Evolutionary conservation across 2,888 invertebrate species (phyloP).

Genomic region (Eupsilia transversa): DNA sequence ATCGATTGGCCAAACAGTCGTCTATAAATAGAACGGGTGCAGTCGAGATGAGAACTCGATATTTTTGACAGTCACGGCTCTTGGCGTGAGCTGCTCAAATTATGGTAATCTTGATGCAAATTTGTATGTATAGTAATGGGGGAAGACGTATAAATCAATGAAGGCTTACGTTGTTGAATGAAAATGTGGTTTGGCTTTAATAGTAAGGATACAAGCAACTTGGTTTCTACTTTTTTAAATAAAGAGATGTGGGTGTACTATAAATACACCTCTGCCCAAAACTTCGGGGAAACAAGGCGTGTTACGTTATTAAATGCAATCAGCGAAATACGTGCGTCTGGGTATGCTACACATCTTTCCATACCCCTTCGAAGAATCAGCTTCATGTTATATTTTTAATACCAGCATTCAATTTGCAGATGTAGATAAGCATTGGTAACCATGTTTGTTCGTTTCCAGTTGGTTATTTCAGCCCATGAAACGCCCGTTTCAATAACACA

Average conservation of each 20-base stretch:
- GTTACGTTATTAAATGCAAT: neutral
- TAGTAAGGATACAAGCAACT: neutral
- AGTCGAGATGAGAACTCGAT: conserved; percentile 19
- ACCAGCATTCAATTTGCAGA: too few relatives aligned
- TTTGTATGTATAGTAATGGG: conserved; percentile 18
- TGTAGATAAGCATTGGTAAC: too few relatives aligned
- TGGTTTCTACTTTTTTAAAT: neutral
- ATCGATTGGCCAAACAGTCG: conserved; percentile 41
- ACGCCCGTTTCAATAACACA: too few relatives aligned
- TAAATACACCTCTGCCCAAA: too few relatives aligned
- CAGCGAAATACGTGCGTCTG: neutral
- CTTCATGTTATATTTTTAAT: too few relatives aligned
- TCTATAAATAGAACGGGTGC: conserved; percentile 45
- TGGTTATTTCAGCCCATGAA: too few relatives aligned
- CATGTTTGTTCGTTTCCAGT: too few relatives aligned
- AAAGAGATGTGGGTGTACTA: too few relatives aligned
- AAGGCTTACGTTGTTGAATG: conserved; percentile 11
- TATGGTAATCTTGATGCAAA: conserved; percentile 40
- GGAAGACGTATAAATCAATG: conserved; percentile 23
- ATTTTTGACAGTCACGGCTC: conserved; percentile 35
- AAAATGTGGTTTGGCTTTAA: neutral
- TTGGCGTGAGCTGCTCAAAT: conserved; percentile 40
- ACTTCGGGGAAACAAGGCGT: too few relatives aligned
- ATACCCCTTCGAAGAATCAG: neutral
- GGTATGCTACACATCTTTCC: neutral